These are phyloP conservation scores for Mobula hypostoma DNA, from an alignment of 2,113 vertebrate species.

Conservation along the genomic window DNA sequence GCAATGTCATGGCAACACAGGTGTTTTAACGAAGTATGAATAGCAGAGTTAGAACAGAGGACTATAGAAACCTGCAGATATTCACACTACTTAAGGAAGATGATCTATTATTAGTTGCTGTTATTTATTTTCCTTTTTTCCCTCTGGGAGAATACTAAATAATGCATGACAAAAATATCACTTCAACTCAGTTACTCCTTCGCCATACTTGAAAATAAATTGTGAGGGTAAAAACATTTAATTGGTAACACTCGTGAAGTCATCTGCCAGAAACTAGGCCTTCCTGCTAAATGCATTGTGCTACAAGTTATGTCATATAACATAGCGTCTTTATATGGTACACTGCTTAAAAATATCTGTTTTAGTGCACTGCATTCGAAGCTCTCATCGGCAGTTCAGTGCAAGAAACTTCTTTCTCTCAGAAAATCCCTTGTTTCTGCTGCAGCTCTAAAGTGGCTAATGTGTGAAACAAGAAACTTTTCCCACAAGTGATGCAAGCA, in stretches of 20 bases:
- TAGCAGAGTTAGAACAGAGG: background rate
- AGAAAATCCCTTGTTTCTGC: too few species aligned
- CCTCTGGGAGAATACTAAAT: background rate
- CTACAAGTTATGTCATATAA: too few species aligned
- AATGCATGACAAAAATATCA: background rate
- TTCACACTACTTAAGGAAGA: background rate
- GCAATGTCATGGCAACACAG: conserved; percentile 13
- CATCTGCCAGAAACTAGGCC: background rate
- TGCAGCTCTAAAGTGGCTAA: too few species aligned
- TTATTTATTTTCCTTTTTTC: background rate
- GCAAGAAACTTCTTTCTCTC: too few species aligned
- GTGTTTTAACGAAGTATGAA: background rate
- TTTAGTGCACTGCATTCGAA: too few species aligned
- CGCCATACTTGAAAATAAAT: background rate
- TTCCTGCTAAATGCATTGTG: background rate
- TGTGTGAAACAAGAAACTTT: too few species aligned
- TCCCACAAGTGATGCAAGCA: too few species aligned
- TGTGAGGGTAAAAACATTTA: background rate
- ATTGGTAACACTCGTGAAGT: background rate
- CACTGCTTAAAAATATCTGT: too few species aligned
- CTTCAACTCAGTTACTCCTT: background rate
- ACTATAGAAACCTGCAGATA: background rate
- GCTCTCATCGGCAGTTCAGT: too few species aligned
- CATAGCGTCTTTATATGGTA: too few species aligned
- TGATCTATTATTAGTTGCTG: background rate